Evolutionary conservation across 2,797 vertebrate species (phyloP).

Genomic region (Gephyroberyx darwinii): DNA sequence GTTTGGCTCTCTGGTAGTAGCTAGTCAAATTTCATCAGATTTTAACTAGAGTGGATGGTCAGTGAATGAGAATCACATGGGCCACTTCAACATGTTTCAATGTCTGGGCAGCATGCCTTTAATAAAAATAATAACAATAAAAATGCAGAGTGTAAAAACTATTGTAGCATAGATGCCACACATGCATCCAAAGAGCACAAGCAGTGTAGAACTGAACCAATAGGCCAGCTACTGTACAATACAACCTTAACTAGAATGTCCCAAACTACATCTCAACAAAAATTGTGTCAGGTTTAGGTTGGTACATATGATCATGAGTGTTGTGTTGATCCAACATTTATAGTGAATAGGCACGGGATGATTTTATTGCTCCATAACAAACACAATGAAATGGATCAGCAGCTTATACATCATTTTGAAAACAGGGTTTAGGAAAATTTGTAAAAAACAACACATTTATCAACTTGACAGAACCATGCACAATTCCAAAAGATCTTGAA

Average conservation of each 20-base stretch:
- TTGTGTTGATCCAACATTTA: conserved; percentile 23
- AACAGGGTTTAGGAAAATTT: conserved; percentile 27
- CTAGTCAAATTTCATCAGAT: too few species aligned
- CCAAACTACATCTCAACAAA: background rate
- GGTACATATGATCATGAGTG: background rate
- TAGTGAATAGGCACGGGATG: conserved; percentile 10
- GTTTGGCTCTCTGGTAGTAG: too few species aligned
- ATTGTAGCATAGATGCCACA: too few species aligned
- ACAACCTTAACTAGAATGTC: background rate
- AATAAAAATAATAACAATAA: too few species aligned
- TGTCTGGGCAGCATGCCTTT: too few species aligned
- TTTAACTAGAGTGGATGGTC: too few species aligned
- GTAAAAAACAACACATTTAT: conserved; percentile 63
- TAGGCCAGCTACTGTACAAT: conserved; percentile 11
- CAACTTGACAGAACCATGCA: conserved; percentile 59
- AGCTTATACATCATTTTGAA: conserved; percentile 55
- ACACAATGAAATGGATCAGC: conserved; percentile 41
- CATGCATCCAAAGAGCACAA: too few species aligned
- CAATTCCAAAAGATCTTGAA: conserved; percentile 65
- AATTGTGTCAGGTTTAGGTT: background rate
- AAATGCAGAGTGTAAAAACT: too few species aligned
- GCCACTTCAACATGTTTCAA: too few species aligned
- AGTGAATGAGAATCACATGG: too few species aligned
- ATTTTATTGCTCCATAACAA: conserved; percentile 45
- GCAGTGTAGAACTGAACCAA: too few species aligned